Conservation (phyloP, 2,113 vertebrate genomes). For the Alethe diademata region DNA sequence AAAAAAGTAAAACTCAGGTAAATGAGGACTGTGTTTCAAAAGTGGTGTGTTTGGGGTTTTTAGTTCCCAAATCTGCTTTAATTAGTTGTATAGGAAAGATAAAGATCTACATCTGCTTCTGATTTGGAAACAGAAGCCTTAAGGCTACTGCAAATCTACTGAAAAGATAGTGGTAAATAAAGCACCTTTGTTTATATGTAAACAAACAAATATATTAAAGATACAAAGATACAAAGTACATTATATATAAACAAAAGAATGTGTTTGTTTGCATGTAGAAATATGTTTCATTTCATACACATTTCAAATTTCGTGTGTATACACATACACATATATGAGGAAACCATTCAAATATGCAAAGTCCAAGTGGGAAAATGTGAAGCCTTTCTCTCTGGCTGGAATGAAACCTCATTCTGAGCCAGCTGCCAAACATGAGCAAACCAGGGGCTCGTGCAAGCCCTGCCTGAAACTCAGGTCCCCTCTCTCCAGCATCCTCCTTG, state of each 20-base stretch:
- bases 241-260: not conserved
- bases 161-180: not conserved
- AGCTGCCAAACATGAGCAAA: not conserved
- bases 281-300: not conserved
- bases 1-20: not conserved
- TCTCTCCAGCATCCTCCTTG: not conserved
- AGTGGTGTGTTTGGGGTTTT: rapidly evolving
- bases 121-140: not conserved
- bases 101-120: not conserved
- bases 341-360: not conserved
- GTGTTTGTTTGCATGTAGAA: not conserved
- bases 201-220: not conserved
- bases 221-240: not conserved
- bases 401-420: not conserved
- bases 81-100: not conserved
- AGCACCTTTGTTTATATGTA: not conserved
- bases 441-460: not conserved
- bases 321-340: not conserved
- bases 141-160: not conserved
- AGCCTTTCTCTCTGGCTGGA: not conserved
- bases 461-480: not conserved
- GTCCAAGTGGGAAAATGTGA: not conserved
- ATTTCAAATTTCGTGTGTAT: not conserved
- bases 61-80: not conserved
- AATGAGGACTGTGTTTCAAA: not conserved